Percentiles rank a stretch among this genome's conserved stretches.
phyloP scores from a whole-genome alignment of 2,797 vertebrate genomes.

The Eutrigla gurnardus region DNA sequence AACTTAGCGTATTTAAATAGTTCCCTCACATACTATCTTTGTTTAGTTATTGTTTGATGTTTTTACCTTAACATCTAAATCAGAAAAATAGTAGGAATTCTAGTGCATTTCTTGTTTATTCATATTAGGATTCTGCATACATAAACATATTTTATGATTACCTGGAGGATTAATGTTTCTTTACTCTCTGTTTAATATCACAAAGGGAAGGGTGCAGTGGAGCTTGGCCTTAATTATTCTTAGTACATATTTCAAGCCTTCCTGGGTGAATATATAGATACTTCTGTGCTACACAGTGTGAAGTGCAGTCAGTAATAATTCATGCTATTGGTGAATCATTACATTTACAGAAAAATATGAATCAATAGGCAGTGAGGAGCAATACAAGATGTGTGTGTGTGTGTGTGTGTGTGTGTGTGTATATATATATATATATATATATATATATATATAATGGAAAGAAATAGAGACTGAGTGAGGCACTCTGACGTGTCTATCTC shows the following conservation, averaged over 20 bases:
- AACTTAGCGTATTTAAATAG: neutral
- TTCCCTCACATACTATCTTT: neutral
- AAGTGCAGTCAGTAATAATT: neutral
- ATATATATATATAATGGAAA: neutral
- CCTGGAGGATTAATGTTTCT: neutral
- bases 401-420: neutral
- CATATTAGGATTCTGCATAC: neutral
- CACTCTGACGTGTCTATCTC: neutral
- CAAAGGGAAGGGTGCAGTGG: neutral
- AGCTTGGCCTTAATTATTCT: neutral
- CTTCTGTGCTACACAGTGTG: neutral
- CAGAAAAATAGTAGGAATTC: neutral
- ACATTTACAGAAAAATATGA: constrained; percentile 2
- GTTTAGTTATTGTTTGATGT: neutral
- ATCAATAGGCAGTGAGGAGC: constrained; percentile 7
- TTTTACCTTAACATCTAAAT: neutral
- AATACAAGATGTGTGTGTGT: neutral
- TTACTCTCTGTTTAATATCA: constrained; percentile 1
- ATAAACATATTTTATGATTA: neutral
- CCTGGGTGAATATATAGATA: neutral
- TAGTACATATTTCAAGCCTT: neutral
- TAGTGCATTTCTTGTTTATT: neutral
- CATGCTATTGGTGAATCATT: constrained; percentile 2
- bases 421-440: too few species aligned
- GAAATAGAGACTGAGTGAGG: neutral